Evolutionary conservation across 2,888 invertebrate genomes (phyloP).

Genomic region (Portevinia maculata): DNA sequence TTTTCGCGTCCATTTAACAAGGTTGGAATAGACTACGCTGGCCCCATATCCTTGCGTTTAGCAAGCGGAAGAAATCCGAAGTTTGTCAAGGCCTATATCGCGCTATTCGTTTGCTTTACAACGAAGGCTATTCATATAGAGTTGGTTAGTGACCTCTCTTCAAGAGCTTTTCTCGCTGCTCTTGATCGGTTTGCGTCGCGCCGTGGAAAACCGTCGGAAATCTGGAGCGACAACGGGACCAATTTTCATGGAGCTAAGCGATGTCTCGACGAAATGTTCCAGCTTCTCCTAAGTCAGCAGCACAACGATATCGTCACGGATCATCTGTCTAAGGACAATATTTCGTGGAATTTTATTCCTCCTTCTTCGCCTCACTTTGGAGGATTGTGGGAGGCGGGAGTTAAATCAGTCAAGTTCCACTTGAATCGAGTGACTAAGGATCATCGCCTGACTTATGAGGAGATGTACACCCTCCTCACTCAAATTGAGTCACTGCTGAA

Average conservation of each 20-base stretch:
- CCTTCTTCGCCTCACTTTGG: no score
- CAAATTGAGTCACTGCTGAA: no score
- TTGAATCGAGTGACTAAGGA: no score
- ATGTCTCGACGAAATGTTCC: no score
- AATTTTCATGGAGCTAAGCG: constrained; percentile 30
- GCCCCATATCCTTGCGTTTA: constrained; percentile 2
- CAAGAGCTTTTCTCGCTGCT: background rate
- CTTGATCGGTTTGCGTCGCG: constrained; percentile 10
- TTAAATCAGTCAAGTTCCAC: no score
- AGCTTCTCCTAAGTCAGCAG: constrained; percentile 1
- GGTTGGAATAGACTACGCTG: constrained; percentile 21
- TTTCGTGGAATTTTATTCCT: no score
- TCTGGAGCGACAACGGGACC: constrained; percentile 44
- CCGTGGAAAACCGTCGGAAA: constrained; percentile 17
- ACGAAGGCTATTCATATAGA: constrained; percentile 35
- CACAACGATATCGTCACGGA: constrained; percentile 1
- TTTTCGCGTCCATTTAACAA: constrained; percentile 8
- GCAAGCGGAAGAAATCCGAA: constrained; percentile 12
- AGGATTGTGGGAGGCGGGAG: no score
- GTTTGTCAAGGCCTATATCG: constrained; percentile 13
- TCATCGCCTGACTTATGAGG: no score
- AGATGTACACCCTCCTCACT: no score
- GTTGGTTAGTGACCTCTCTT: no score
- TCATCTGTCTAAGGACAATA: no score
- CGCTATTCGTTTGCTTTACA: constrained; percentile 4